Evolutionary conservation across 1,140 invertebrate species (phyloP), one percentile per base, ranked within the genome.

Genomic region (Conopomorpha cramerella): DNA sequence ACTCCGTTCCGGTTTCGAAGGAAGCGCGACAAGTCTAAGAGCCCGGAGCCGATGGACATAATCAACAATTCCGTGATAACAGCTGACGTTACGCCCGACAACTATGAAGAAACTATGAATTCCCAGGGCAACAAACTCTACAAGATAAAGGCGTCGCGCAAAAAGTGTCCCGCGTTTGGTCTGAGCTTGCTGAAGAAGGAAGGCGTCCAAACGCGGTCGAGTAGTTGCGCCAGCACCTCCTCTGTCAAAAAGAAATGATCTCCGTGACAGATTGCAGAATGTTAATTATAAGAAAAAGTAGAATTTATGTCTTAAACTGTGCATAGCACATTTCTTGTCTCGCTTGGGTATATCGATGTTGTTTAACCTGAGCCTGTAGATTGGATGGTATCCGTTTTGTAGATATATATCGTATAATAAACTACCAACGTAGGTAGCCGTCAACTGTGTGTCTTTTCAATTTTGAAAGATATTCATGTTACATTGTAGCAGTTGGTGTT

Each of bases 191-290:
- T 66, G 3, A 77, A 77, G 41, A 77, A 77, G 41, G 77, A 77
- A 8, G 61, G 68, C 30, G 50, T 74, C 4, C 67, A 71, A 37
- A 68, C 67, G 1, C 53, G 65, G 23, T 68, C 71, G 43, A 72
- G 61, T 62, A 68, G 55, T 52, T 60, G 63, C 29, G 62, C 64
- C 4, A 61, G 62, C 34, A 62, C 52, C 37, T 65, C 70, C 15
- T 70, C 61, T 3, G 67, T 68, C 3, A 76, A 76, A 36, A 76
- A 76, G 51, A 76, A 76, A 71, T 76, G 67, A 76, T 76, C 55
- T 54, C 42, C 39, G n/a, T n/a, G n/a, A n/a, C n/a, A n/a, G n/a
- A n/a, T n/a, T n/a, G n/a, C n/a, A n/a, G n/a, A n/a, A n/a, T n/a
- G n/a, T n/a, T n/a, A n/a, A n/a, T n/a, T n/a, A n/a, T n/a, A 32